phyloP scores from a whole-genome alignment of 2,888 invertebrate species.

The Ctena decussata region DNA sequence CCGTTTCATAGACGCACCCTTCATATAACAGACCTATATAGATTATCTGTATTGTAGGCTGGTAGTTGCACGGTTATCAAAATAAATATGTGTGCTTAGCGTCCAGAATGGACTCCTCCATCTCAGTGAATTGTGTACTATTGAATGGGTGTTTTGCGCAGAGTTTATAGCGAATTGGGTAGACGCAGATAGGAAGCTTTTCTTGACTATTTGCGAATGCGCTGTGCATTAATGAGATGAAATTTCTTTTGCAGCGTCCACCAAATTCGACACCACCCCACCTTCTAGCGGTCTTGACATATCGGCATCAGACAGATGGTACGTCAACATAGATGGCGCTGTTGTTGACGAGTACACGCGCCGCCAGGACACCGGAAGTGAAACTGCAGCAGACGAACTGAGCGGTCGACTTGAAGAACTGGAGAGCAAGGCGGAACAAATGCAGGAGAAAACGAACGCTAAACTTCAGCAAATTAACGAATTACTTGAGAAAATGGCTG shows the following conservation, averaged over 20 bases:
- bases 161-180: no score
- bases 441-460: conserved; percentile 53
- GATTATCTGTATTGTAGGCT: no score
- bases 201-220: no score
- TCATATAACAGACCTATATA: no score
- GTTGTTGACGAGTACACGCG: conserved; percentile 39
- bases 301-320: conserved; percentile 33
- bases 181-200: no score
- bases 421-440: conserved; percentile 49
- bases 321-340: conserved; percentile 37
- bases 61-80: no score
- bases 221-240: no score
- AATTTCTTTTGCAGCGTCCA: neutral
- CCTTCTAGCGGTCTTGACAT: neutral
- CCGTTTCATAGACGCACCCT: no score
- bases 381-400: conserved; percentile 33
- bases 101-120: no score
- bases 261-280: neutral
- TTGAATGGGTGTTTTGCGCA: no score
- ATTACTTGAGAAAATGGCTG: conserved; percentile 34
- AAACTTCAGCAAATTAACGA: conserved; percentile 54
- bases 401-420: conserved; percentile 54
- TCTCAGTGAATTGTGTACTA: no score
- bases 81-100: no score
- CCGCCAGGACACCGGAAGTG: conserved; percentile 31